phyloP scores from a whole-genome alignment of 2,113 vertebrate species.

The Gracilinanus agilis region DNA sequence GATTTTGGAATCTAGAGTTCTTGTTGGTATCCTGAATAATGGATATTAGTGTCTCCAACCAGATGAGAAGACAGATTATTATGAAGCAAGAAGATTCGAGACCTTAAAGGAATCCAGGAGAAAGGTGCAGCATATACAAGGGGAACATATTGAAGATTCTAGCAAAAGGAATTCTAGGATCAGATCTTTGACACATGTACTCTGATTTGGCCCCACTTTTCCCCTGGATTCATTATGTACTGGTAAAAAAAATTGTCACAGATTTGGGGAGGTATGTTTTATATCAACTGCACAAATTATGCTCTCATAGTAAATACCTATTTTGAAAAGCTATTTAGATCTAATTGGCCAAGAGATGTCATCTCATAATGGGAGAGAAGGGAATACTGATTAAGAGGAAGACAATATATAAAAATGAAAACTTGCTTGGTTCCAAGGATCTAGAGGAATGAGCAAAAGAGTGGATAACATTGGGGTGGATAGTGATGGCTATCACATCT shows the following conservation, averaged over 20 bases:
- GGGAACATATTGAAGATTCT: background rate
- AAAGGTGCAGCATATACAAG: background rate
- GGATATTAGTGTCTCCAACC: background rate
- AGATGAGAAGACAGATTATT: background rate
- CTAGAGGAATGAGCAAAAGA: background rate
- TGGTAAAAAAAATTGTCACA: background rate
- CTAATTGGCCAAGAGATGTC: background rate
- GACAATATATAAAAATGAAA: background rate
- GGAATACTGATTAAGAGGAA: background rate
- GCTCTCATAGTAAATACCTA: background rate
- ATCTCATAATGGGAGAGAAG: background rate
- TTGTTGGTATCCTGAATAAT: background rate
- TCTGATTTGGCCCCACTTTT: background rate
- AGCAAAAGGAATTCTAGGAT: background rate
- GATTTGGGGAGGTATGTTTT: background rate
- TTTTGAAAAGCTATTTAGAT: background rate
- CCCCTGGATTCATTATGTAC: background rate
- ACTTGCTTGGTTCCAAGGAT: background rate
- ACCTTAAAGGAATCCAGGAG: background rate
- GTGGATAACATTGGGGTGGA: background rate
- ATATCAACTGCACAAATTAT: background rate
- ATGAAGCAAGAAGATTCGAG: background rate
- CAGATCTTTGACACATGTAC: background rate
- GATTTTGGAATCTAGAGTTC: background rate
- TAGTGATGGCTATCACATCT: background rate